These are phyloP conservation scores for Ostrea denselamellosa DNA, from an alignment of 1,140 invertebrate species.

Conservation along the genomic window DNA sequence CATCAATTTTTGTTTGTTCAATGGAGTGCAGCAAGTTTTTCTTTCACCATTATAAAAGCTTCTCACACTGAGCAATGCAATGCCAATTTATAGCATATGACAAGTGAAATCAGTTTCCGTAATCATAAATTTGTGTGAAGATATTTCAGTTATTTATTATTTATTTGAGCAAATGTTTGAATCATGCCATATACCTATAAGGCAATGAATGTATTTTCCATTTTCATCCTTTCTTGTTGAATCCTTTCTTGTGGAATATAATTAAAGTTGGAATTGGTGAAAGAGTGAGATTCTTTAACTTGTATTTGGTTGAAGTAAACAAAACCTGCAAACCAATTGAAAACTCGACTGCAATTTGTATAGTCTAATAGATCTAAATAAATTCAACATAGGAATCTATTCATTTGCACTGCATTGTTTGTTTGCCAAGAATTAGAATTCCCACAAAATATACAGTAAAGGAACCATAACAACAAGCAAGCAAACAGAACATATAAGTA, in stretches of 20 bases:
- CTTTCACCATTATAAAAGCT: slow-evolving; percentile 7
- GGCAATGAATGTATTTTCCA: no score
- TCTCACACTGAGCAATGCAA: neutral
- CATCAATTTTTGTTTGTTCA: slow-evolving; percentile 18
- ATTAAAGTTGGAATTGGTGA: neutral
- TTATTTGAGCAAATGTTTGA: slow-evolving; percentile 11
- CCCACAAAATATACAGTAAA: slow-evolving; percentile 4
- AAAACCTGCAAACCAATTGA: slow-evolving; percentile 5
- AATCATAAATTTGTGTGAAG: neutral
- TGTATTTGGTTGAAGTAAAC: neutral
- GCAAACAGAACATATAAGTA: neutral
- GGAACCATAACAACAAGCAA: neutral
- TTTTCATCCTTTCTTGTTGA: no score
- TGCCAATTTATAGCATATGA: neutral
- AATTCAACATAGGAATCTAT: slow-evolving; percentile 28
- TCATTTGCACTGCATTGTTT: slow-evolving; percentile 12
- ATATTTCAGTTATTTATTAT: slow-evolving; percentile 10
- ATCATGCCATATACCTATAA: neutral
- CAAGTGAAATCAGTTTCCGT: neutral
- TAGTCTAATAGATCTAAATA: slow-evolving; percentile 36
- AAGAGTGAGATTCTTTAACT: neutral
- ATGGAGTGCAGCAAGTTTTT: neutral
- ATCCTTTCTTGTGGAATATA: neutral
- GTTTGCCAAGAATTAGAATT: slow-evolving; percentile 19
- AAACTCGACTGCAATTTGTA: neutral